Evolutionary conservation across 2,888 invertebrate species (phyloP).

Genomic region (Synanthedon myopaeformis): DNA sequence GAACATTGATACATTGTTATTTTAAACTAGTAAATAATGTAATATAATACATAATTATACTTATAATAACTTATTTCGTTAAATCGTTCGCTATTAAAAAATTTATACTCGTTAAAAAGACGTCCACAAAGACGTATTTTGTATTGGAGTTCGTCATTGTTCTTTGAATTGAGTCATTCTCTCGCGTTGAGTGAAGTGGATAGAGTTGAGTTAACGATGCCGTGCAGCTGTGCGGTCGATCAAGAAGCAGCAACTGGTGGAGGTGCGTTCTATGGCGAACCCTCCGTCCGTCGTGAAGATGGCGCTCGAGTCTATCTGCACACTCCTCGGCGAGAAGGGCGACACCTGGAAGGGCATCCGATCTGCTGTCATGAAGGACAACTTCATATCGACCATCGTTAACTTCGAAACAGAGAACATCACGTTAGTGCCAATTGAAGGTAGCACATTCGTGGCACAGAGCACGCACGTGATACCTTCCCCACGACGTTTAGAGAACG

Average conservation of each 20-base stretch:
- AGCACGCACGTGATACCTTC: not conserved
- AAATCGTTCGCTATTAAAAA: no score
- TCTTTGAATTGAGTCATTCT: no score
- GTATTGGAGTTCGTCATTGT: not conserved
- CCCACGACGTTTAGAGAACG: not conserved
- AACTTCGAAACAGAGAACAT: constrained; percentile 94
- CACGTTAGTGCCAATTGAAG: constrained; percentile 76
- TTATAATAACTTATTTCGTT: no score
- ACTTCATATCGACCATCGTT: constrained; percentile 94
- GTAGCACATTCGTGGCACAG: not conserved
- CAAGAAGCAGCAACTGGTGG: constrained; percentile 95
- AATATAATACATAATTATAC: no score
- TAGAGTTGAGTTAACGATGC: no score
- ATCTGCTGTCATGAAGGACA: constrained; percentile 92
- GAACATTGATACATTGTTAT: no score
- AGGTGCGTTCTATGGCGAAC: constrained; percentile 94
- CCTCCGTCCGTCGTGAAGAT: constrained; percentile 93
- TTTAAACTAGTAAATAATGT: no score
- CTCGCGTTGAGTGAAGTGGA: not conserved
- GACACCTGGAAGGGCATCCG: constrained; percentile 95
- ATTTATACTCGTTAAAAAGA: no score
- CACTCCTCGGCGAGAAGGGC: constrained; percentile 90
- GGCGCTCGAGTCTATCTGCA: constrained; percentile 94
- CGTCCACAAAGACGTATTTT: no score
- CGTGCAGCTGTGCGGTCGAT: constrained; percentile 90